Evolutionary conservation across 2,113 vertebrate species (phyloP), one percentile per base, ranked within the genome.

Genomic region (Lagopus leucura): DNA sequence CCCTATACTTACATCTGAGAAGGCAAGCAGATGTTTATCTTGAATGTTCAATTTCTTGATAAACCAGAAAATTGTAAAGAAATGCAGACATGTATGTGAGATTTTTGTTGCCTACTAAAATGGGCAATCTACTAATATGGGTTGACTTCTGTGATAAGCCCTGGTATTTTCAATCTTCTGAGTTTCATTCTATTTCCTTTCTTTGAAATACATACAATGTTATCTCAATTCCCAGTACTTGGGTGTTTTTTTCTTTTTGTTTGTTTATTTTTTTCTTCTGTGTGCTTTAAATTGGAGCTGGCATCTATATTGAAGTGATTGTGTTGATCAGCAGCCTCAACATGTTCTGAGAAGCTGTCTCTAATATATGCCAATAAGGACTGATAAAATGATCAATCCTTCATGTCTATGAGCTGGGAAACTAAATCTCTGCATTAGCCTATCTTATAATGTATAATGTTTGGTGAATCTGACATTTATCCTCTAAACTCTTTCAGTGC

Each of bases 331-430:
- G 71, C 67, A 94, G 70, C 61, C 52, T 89, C 90, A 82, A 90
- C 40, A 6, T 0, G 6, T 61, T 94, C 91, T 78, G 42, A 91
- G 57, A 91, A 89, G 32, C 74, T 57, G 64, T 81, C 48, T 81
- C 75, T 88, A 89, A 79, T 54, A 58, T 40, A 82, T 92, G 15
- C 24, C 92, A 90, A 80, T 34, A 82, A 77, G 57, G 69, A 82
- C 60, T 96, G 73, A 91, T 61, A 91, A 91, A 96, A 71, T 1
- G 6, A 70, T 88, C 91, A 94, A 94, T 89, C 47, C 87, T 91
- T 92, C 94, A 95, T 91, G 84, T 74, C 86, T 70, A 2, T 85
- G 60, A 82, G 81, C 69, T 0, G 1, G 66, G 55, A 90, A 85
- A 43, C 32, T 87, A 84, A 92, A 92, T 85, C 82, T 92, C 92